Conservation (phyloP, 1,140 invertebrate genomes). For the Euwallacea similis region DNA sequence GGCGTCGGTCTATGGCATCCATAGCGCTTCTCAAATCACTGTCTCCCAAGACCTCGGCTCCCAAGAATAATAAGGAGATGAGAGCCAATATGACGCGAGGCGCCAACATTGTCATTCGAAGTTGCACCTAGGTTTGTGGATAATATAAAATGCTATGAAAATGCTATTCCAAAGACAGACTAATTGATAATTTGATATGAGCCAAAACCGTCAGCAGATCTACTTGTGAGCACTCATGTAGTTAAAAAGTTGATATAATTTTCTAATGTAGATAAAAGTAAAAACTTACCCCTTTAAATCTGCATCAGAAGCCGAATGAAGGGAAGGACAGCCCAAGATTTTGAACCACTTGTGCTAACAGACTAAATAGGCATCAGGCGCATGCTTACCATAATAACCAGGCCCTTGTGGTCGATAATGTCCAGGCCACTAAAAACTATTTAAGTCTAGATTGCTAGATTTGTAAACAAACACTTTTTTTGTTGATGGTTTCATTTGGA, state of each 20-base stretch:
- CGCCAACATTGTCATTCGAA: conserved; percentile 11
- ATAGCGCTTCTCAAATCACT: conserved; percentile 55
- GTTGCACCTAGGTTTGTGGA: background rate
- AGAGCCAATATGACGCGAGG: conserved; percentile 5
- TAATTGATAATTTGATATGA: no score
- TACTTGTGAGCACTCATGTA: no score
- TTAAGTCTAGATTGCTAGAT: background rate
- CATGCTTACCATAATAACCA: conserved; percentile 17
- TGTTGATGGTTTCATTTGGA: background rate
- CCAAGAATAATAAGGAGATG: conserved; percentile 1
- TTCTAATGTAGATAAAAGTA: no score
- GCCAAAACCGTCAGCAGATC: no score
- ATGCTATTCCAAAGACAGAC: no score
- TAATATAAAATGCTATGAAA: no score
- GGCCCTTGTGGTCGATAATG: conserved; percentile 27
- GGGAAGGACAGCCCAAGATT: conserved; percentile 10
- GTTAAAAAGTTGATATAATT: no score
- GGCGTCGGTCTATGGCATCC: conserved; percentile 55
- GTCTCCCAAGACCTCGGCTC: conserved; percentile 32
- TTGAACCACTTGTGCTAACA: conserved; percentile 20
- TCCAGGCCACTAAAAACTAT: conserved; percentile 8
- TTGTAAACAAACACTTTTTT: background rate
- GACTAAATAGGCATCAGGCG: conserved; percentile 7
- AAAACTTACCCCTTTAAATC: conserved; percentile 30
- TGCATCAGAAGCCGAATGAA: conserved; percentile 27